phyloP scores from a whole-genome alignment of 2,888 invertebrate species.

The Meliscaeva auricollis region DNA sequence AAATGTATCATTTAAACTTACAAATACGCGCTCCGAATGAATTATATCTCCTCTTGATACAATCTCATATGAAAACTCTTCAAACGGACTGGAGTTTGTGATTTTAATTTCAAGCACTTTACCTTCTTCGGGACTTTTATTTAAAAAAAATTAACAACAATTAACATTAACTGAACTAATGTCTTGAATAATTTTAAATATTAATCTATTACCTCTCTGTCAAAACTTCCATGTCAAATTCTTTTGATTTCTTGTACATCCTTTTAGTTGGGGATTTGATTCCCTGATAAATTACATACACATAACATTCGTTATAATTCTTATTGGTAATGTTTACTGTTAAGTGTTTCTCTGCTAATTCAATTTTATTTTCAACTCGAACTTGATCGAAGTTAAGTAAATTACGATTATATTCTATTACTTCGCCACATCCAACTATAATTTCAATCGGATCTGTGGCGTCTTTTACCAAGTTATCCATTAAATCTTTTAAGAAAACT shows the following conservation, averaged over 20 bases:
- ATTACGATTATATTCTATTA: background rate
- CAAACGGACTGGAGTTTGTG: conserved; percentile 89
- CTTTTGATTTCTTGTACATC: background rate
- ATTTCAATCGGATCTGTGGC: conserved; percentile 84
- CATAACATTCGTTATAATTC: conserved; percentile 2
- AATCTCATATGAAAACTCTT: conserved; percentile 90
- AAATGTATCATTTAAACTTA: too few species aligned
- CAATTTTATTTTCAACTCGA: background rate
- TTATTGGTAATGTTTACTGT: background rate
- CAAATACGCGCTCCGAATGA: conserved; percentile 89
- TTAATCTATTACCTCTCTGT: conserved; percentile 11
- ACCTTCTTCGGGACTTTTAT: conserved; percentile 86
- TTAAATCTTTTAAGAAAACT: conserved; percentile 86
- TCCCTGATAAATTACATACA: conserved; percentile 16
- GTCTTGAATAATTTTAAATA: too few species aligned
- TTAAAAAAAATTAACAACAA: background rate
- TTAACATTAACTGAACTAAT: background rate
- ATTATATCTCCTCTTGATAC: conserved; percentile 94
- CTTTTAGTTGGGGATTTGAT: background rate
- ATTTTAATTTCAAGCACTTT: conserved; percentile 90
- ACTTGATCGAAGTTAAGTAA: background rate
- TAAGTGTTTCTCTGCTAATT: background rate
- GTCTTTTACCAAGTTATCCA: conserved; percentile 87
- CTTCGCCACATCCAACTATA: background rate
- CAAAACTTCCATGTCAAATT: conserved; percentile 20